phyloP scores from a whole-genome alignment of 2,888 invertebrate species.

The Phalera bucephala region DNA sequence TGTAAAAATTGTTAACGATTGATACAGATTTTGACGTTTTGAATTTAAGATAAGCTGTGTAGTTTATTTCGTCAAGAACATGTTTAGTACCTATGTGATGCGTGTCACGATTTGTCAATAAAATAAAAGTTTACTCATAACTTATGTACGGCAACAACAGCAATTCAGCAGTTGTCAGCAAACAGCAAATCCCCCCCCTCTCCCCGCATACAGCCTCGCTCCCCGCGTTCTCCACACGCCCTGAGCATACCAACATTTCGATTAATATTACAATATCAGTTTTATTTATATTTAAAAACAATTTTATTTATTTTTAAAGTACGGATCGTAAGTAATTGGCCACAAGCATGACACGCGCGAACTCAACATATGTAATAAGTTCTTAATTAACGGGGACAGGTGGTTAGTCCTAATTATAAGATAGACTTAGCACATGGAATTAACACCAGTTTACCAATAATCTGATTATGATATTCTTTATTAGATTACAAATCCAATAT shows the following conservation, averaged over 20 bases:
- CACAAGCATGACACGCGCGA: too few species aligned
- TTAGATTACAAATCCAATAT: too few species aligned
- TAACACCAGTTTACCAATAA: too few species aligned
- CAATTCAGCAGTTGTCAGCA: slow-evolving; percentile 81
- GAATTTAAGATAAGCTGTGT: too few species aligned
- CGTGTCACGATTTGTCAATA: slow-evolving; percentile 72
- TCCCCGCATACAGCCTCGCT: slow-evolving; percentile 75
- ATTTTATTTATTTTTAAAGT: slow-evolving; percentile 27
- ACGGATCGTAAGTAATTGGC: slow-evolving; percentile 28
- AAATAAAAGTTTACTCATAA: slow-evolving; percentile 81
- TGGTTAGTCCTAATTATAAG: too few species aligned
- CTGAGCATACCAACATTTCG: slow-evolving; percentile 79
- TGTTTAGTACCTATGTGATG: slow-evolving; percentile 42
- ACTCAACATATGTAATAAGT: too few species aligned
- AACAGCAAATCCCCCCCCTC: slow-evolving; percentile 71
- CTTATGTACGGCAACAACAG: slow-evolving; percentile 80
- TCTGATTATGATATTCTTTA: too few species aligned
- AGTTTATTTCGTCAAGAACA: too few species aligned
- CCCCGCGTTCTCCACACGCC: slow-evolving; percentile 76
- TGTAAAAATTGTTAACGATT: too few species aligned
- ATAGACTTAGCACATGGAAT: too few species aligned
- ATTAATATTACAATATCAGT: slow-evolving; percentile 60
- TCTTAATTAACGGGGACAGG: too few species aligned
- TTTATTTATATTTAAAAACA: slow-evolving; percentile 25
- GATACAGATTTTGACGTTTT: too few species aligned